Evolutionary conservation across 2,113 vertebrate species (phyloP), one percentile per base, ranked within the genome.

Genomic region (Gymnorhina tibicen): DNA sequence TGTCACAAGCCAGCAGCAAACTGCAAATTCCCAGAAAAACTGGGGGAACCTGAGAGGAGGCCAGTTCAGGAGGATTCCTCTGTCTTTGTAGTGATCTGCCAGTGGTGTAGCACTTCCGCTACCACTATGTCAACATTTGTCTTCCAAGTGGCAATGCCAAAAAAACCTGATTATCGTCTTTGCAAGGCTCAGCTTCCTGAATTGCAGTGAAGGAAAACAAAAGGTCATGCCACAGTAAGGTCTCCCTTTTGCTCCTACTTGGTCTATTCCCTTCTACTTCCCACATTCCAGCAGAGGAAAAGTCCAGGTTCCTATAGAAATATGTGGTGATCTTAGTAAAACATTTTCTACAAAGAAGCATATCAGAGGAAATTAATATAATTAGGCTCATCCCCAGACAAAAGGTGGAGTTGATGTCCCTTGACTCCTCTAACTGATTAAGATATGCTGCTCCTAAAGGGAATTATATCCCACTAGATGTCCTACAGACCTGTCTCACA

Each of bases 211-310:
- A 63, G 8, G 24, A 49, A 62, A 64, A 21, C 6, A 32, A 56
- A 89, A 70, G 26, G 18, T 18, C 30, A 18, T 0, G 0, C 1
- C 33, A 42, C 39, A 55, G 16, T 8, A 44, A 67, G 16, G 7
- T 26, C 30, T 24, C 33, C n/a, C 18, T 46, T 70, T 21, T 23
- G 1, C 30, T 64, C 13, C n/a, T 79, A 7, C 28, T 60, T 64
- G 10, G 9, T 52, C 35, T 83, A 5, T 22, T 68, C 10, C 13
- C 9, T 68, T 85, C 64, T 64, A 52, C 16, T 56, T 73, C 27
- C 33, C 37, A 41, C 3, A 16, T 44, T 52, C 28, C 15, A 80
- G n/a, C 28, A 73, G 13, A 52, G 16, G 47, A 72, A 60, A 56
- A 12, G 35, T 56, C 19, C 55, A 73, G 44, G 6, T n/a, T 53